phyloP scores from a whole-genome alignment of 2,113 vertebrate species.

The Eupsittula cactorum region DNA sequence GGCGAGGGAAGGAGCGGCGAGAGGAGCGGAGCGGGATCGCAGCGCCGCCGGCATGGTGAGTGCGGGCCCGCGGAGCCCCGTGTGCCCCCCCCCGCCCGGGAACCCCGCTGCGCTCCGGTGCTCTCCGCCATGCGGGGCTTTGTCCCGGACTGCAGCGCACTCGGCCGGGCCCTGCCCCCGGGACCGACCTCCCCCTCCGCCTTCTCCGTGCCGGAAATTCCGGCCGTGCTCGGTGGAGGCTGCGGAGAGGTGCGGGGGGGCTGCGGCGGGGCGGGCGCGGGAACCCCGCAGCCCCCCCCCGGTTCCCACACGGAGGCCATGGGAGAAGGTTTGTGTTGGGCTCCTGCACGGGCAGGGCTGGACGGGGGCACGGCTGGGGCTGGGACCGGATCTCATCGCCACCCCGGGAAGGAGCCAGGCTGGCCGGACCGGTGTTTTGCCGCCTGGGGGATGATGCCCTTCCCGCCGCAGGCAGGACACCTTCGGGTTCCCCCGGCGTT shows the following conservation, averaged over 20 bases:
- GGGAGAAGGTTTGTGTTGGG: not conserved
- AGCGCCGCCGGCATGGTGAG: conserved; percentile 59
- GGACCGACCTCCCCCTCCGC: not conserved
- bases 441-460: conserved; percentile 18
- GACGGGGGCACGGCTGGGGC: not conserved
- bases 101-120: not conserved
- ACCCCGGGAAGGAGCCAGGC: conserved; percentile 7
- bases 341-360: not conserved
- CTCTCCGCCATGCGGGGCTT: not conserved
- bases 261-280: no score
- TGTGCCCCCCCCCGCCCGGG: not conserved
- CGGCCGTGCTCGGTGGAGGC: not conserved
- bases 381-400: not conserved
- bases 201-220: conserved; percentile 33
- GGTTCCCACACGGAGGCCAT: not conserved
- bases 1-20: conserved; percentile 52
- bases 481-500: not conserved
- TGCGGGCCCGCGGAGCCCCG: not conserved
- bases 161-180: not conserved
- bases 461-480: conserved; percentile 32
- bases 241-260: not conserved
- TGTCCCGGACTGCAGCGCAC: not conserved
- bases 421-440: conserved; percentile 57
- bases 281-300: no score
- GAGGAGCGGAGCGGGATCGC: not conserved